Conservation (phyloP, 2,113 vertebrate genomes). For the Hylia prasina region DNA sequence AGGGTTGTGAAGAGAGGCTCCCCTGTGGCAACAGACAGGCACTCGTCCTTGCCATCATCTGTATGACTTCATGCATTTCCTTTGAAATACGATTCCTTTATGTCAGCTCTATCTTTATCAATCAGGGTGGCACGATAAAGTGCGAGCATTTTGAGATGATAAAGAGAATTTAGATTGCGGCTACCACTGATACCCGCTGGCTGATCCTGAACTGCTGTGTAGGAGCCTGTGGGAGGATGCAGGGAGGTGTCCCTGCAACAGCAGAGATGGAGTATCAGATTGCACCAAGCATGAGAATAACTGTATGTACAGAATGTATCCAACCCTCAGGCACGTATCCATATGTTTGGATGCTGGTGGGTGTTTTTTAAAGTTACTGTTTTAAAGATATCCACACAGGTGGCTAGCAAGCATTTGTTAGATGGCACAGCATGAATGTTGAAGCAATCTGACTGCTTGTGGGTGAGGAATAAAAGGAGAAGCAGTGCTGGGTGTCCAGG, state of each 20-base stretch:
- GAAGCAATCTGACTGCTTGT: background rate
- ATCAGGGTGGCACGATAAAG: background rate
- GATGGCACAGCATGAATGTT: slow-evolving; percentile 8
- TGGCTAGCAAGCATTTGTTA: slow-evolving; percentile 35
- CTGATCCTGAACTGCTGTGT: background rate
- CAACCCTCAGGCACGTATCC: slow-evolving; percentile 41
- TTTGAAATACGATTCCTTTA: background rate
- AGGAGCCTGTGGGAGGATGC: background rate
- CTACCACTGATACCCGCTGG: background rate
- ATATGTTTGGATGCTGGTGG: slow-evolving; percentile 52
- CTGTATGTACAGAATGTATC: slow-evolving; percentile 9
- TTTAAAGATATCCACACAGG: slow-evolving; percentile 56
- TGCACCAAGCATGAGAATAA: slow-evolving; percentile 10
- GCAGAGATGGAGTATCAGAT: background rate
- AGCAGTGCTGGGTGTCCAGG: background rate
- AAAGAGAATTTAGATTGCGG: background rate
- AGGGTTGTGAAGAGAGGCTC: background rate
- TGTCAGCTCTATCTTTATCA: background rate
- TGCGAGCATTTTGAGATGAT: background rate
- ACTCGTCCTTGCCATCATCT: background rate
- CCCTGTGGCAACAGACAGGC: background rate
- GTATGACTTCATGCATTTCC: rapidly evolving
- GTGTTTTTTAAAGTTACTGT: slow-evolving; percentile 52
- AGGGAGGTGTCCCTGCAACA: background rate
- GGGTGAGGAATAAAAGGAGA: slow-evolving; percentile 12